phyloP scores from a whole-genome alignment of 2,888 invertebrate species.

The Andrena chrysosceles region DNA sequence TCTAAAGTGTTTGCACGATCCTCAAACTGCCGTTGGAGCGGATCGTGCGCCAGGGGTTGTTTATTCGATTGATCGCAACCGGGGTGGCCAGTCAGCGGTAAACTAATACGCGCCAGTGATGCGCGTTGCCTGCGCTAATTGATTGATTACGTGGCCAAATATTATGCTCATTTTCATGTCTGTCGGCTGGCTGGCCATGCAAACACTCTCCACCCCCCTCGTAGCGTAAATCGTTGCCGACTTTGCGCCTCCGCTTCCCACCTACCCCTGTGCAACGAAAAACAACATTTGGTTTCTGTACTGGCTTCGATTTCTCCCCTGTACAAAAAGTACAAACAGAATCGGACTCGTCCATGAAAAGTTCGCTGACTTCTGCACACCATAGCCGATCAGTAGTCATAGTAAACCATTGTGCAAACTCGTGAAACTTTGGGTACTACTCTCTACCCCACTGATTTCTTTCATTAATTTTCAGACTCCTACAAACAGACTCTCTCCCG shows the following conservation, averaged over 20 bases:
- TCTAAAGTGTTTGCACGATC: conserved; percentile 63
- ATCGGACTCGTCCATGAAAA: not conserved
- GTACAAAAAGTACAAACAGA: not conserved
- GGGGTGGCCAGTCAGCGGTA: conserved; percentile 78
- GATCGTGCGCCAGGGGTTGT: conserved; percentile 61
- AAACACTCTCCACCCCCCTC: conserved; percentile 41
- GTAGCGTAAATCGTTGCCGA: conserved; percentile 46
- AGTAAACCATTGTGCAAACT: no score
- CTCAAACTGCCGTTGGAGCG: conserved; percentile 43
- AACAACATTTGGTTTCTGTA: not conserved
- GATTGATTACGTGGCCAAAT: conserved; percentile 80
- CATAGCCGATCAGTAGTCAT: no score
- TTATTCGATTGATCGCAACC: conserved; percentile 75
- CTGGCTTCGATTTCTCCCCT: not conserved
- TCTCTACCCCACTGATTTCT: no score
- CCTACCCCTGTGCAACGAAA: conserved; percentile 6
- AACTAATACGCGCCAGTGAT: conserved; percentile 79
- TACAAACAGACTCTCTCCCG: no score
- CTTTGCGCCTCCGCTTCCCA: conserved; percentile 40
- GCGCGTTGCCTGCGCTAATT: conserved; percentile 78
- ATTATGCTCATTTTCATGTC: conserved; percentile 71
- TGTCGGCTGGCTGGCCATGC: conserved; percentile 34
- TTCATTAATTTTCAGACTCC: no score
- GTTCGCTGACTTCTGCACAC: not conserved
- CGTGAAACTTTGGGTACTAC: no score